Percentiles rank a stretch among this genome's conserved stretches.
Conservation (phyloP, 2,797 vertebrate species). For the Thamnophis elegans region DNA sequence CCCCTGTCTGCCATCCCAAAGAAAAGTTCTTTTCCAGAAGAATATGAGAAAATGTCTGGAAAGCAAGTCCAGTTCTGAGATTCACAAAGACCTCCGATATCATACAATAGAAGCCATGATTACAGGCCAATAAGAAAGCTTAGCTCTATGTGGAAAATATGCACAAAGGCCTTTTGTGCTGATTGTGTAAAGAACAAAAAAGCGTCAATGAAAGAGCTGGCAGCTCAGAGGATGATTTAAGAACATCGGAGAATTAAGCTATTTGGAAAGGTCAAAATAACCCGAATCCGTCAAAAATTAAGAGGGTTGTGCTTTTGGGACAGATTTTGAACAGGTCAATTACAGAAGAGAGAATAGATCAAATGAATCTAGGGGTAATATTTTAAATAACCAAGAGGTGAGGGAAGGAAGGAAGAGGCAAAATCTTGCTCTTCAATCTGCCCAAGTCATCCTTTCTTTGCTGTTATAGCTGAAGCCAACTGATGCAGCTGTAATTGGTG, state of each 20-base stretch:
- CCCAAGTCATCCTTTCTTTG: not conserved
- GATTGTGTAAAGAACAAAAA: not conserved
- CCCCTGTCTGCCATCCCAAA: not conserved
- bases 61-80: not conserved
- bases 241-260: not conserved
- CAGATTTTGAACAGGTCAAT: not conserved
- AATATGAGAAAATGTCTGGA: not conserved
- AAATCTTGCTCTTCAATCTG: not conserved
- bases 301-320: not conserved
- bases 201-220: not conserved
- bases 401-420: not conserved
- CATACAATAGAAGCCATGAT: not conserved
- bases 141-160: not conserved
- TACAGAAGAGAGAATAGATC: not conserved
- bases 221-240: not conserved
- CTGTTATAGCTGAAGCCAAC: not conserved
- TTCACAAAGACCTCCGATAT: not conserved
- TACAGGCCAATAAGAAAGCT: not conserved
- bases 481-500: not conserved
- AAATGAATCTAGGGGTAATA: not conserved
- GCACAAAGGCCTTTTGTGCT: not conserved
- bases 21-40: not conserved
- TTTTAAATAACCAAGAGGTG: not conserved
- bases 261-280: conserved; percentile 9
- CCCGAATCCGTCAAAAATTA: not conserved